Base-by-base conservation (phyloP, 2,113 vertebrate species). In the Leptobrachium leishanense region DNA sequence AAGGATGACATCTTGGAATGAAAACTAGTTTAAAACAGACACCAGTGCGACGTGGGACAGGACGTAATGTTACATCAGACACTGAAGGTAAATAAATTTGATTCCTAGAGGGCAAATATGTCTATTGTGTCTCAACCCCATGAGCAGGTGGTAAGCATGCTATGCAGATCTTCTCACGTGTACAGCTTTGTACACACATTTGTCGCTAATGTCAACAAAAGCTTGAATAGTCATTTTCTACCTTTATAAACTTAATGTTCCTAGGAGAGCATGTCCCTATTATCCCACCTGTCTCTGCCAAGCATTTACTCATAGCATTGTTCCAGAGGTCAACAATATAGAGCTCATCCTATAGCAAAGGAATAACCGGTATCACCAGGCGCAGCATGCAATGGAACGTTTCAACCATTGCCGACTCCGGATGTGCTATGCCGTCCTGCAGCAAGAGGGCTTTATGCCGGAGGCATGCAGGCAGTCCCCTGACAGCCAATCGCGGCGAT, bases 71-170 rank as follows among this genome's bases (percentile, higher is more conserved):
- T 15, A 13, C 66, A 43, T 69, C 20, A 43, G 1, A 59, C 10
- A 50, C 76, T 41, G 71, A 43, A 63, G 39, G 59, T 55, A 53
- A 62, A 41, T 43, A 42, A 63, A 68, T 78, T 71, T 78, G 57
- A 78, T 43, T 64, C 54, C 50, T 7, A 20, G 46, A 9, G 43
- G 44, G 20, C 50, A 78, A 63, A 43, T 42, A 41, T 50, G 69
- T 59, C 53, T 54, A 70, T 77, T 77, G 62, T 70, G 68, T 15
- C 76, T 42, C 57, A 68, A 53, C 68, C 10, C 10, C 4, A 13
- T 2, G 9, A 3, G 42, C 43, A 72, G 76, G 68, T 71, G 59
- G 57, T 50, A 64, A 63, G 31, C 55, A 71, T n/a, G 62, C 53
- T 63, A 59, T 72, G 12, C 31, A 6, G 6, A 8, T 20, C 55